phyloP scores from a whole-genome alignment of 2,888 invertebrate genomes.

The Melitaea athalia region DNA sequence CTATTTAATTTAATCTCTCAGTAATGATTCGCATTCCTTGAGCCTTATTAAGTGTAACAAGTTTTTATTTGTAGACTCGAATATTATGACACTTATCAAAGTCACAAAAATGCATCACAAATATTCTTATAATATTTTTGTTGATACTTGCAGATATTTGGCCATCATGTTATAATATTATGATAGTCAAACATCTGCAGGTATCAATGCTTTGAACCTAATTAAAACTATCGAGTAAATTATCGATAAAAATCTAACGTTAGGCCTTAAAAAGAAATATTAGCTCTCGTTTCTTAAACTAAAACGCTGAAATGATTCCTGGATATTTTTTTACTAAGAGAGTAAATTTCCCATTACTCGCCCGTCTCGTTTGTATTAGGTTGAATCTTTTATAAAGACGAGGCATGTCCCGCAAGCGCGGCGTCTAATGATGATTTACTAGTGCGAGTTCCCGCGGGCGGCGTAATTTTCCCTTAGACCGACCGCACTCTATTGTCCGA shows the following conservation, averaged over 20 bases:
- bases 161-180: too few species aligned
- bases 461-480: constrained; percentile 77
- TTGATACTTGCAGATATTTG: too few species aligned
- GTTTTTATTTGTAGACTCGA: too few species aligned
- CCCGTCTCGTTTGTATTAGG: constrained; percentile 70
- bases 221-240: too few species aligned
- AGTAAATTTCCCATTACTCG: constrained; percentile 51
- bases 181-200: too few species aligned
- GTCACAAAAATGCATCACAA: too few species aligned
- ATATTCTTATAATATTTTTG: too few species aligned
- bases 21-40: too few species aligned
- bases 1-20: too few species aligned
- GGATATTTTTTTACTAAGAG: constrained; percentile 2
- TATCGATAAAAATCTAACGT: background rate
- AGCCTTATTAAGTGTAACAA: too few species aligned
- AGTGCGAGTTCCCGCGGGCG: constrained; percentile 68
- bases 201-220: too few species aligned
- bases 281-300: background rate
- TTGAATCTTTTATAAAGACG: constrained; percentile 79
- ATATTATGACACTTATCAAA: too few species aligned
- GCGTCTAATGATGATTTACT: constrained; percentile 77
- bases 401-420: constrained; percentile 63
- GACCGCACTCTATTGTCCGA: constrained; percentile 62
- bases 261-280: background rate
- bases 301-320: background rate